phyloP scores from a whole-genome alignment of 2,113 vertebrate species.

The Sorex araneus region DNA sequence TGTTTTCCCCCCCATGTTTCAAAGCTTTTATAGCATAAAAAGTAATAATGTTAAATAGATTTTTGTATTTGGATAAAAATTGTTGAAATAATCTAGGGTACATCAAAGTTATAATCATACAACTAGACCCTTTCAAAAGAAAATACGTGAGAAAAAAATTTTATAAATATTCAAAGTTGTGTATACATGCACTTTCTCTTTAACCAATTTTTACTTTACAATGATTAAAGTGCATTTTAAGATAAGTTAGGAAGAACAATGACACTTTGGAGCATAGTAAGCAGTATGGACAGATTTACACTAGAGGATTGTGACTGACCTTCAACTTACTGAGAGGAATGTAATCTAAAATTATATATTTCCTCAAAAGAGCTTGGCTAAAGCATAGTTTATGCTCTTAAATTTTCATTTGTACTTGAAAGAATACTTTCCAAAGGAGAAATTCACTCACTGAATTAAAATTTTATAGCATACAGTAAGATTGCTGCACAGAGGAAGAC shows the following conservation, averaged over 20 bases:
- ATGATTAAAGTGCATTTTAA: slow-evolving; percentile 54
- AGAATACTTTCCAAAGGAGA: slow-evolving; percentile 27
- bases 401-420: neutral
- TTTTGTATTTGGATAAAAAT: neutral
- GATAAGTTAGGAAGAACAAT: slow-evolving; percentile 29
- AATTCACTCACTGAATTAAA: slow-evolving; percentile 54
- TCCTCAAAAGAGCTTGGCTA: neutral
- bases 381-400: slow-evolving; percentile 30
- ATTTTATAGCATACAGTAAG: neutral
- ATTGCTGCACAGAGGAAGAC: neutral
- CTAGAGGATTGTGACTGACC: neutral
- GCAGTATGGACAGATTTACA: neutral
- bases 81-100: neutral
- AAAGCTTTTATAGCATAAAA: neutral
- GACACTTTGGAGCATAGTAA: neutral
- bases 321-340: slow-evolving; percentile 8
- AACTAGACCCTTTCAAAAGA: neutral
- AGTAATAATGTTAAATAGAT: neutral
- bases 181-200: slow-evolving; percentile 30
- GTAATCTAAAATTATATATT: slow-evolving; percentile 30
- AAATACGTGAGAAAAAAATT: neutral
- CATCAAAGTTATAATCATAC: slow-evolving; percentile 1
- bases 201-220: slow-evolving; percentile 17
- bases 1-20: neutral
- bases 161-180: neutral